Conservation (phyloP, 2,888 invertebrate species). For the Tipula unca region DNA sequence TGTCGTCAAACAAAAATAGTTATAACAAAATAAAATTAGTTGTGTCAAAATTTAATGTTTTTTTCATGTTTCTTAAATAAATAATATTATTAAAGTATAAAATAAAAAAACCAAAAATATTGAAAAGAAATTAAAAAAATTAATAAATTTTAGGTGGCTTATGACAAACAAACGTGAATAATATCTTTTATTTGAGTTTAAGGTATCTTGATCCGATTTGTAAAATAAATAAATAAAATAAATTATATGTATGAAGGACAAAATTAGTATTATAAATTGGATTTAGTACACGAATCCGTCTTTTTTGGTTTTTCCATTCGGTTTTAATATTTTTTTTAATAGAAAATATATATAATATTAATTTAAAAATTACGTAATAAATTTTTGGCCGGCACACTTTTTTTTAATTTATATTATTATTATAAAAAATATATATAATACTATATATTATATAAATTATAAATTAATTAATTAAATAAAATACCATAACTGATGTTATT, state of each 20-base stretch:
- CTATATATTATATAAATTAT: slow-evolving; percentile 1
- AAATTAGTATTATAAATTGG: not conserved
- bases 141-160: not conserved
- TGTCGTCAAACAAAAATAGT: not conserved
- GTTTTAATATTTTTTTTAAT: not conserved
- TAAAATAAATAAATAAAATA: not conserved
- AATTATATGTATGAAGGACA: not conserved
- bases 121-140: not conserved
- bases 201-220: not conserved
- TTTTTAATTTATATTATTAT: slow-evolving; percentile 21
- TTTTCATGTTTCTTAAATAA: not conserved
- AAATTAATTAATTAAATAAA: slow-evolving; percentile 1
- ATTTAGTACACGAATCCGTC: not conserved
- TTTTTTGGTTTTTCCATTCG: not conserved
- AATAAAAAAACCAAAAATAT: not conserved
- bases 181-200: not conserved
- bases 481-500: not conserved
- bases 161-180: not conserved
- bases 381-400: slow-evolving; percentile 25
- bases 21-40: not conserved
- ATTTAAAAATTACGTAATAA: slow-evolving; percentile 17
- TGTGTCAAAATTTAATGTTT: not conserved
- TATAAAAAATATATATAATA: not conserved
- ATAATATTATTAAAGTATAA: not conserved
- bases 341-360: slow-evolving; percentile 2